Base-by-base conservation (phyloP, 2,888 invertebrate species). In the Catocala fraxini region DNA sequence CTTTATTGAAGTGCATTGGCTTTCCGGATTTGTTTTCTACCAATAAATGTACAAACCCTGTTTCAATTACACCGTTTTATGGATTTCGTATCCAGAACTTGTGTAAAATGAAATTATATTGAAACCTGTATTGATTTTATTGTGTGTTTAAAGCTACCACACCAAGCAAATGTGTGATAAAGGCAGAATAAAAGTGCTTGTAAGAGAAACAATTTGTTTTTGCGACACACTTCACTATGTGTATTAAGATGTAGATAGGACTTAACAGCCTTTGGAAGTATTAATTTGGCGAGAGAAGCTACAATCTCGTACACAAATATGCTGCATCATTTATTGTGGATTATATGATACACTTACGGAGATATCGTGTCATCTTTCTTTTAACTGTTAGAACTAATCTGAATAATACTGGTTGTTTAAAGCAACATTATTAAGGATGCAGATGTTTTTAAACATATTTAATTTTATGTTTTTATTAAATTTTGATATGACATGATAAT, bases 1-100 rank as follows among this genome's bases (percentile, higher is more conserved):
- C 42, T 46, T 33, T 33, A 49, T 51, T 25, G 41, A 42, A 56
- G 34, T 61, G 52, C 57, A 64, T 34, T 57, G 69, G 57, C 54
- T 63, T 63, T 51, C 33, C 43, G 47, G 60, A 56, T 65, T 47
- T 54, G 35, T 39, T 4, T 39, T 9, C 1, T 39, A 39, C 35
- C 35, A 39, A 39, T 39, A 39, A 39, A 39, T 39, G 35, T 39
- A 39, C 35, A 39, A 39, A 6, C 35, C 9, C 35, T 39, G 9
- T 39, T 39, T 39, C 35, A 39, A 39, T 6, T 7, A 39, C 6
- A 39, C 35, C 35, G 7, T 39, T 39, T 39, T 7, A 9, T 39
- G 35, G 35, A 39, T 39, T 6, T 7, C 6, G 35, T 39, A 7
- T 39, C 1, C 1, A 25, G 25, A 25, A 25, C 0, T 39, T 39